A percentile compares a stretch with the other conserved stretches of the same genome.
Conservation (phyloP, 2,888 invertebrate species). For the Oxystoma pomonae region DNA sequence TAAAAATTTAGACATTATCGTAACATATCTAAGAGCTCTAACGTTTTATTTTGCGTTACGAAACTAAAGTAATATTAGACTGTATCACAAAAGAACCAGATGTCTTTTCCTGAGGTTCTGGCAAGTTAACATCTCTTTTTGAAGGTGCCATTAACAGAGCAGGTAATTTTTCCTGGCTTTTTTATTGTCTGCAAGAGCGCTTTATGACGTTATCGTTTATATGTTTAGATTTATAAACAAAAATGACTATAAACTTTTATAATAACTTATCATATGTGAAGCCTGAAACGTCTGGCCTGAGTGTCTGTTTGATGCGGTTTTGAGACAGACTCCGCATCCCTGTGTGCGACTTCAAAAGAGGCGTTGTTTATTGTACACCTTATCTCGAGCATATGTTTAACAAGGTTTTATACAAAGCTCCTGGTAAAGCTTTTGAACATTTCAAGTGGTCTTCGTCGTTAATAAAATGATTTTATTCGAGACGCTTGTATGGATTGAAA, state of each 20-base stretch:
- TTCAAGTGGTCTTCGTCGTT: neutral
- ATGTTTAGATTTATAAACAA: neutral
- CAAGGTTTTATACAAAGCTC: neutral
- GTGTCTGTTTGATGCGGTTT: constrained; percentile 32
- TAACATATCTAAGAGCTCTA: no score
- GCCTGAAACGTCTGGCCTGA: constrained; percentile 25
- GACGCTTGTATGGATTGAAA: no score
- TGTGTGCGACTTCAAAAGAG: neutral
- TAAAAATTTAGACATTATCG: no score
- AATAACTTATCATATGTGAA: constrained; percentile 24
- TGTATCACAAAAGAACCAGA: neutral
- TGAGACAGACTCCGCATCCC: constrained; percentile 29
- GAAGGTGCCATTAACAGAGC: no score
- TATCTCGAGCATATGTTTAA: neutral
- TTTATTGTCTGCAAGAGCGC: neutral
- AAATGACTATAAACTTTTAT: constrained; percentile 14
- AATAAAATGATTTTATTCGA: no score
- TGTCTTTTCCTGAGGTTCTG: neutral
- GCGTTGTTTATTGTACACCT: neutral
- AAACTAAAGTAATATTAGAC: no score
- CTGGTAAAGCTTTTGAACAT: neutral
- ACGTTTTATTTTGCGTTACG: no score
- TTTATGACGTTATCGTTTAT: neutral
- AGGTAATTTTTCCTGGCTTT: no score
- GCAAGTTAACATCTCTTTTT: neutral